phyloP scores from a whole-genome alignment of 2,888 invertebrate species.

The Azorinus chamasolen region DNA sequence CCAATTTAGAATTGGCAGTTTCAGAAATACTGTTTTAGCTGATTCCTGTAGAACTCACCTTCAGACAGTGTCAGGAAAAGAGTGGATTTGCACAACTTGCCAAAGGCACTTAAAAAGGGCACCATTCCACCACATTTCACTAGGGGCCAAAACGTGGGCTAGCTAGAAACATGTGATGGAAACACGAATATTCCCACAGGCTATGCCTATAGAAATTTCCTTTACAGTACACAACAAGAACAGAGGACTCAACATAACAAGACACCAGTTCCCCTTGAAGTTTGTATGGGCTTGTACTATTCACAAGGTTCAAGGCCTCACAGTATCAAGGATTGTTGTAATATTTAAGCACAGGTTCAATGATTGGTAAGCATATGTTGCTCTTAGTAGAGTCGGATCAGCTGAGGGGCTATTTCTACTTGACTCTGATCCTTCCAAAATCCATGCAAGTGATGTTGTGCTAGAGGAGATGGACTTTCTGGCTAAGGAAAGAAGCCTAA shows the following conservation, averaged over 20 bases:
- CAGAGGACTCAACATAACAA: constrained; percentile 9
- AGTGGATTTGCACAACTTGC: constrained; percentile 40
- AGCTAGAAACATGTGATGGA: constrained; percentile 4
- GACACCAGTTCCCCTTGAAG: constrained; percentile 46
- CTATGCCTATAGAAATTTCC: constrained; percentile 24
- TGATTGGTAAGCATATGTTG: constrained; percentile 40
- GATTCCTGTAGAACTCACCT: neutral
- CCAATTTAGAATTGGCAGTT: neutral
- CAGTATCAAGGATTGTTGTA: constrained; percentile 39
- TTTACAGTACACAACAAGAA: constrained; percentile 23
- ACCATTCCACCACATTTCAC: constrained; percentile 27
- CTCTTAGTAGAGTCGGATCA: constrained; percentile 41
- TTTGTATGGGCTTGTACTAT: constrained; percentile 43
- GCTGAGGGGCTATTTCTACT: constrained; percentile 19
- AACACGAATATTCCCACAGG: constrained; percentile 1
- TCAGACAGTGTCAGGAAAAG: neutral
- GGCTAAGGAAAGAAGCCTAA: neutral
- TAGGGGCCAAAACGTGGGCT: constrained; percentile 23
- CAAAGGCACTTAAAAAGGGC: constrained; percentile 17
- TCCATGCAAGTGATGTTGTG: constrained; percentile 6
- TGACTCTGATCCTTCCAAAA: constrained; percentile 28
- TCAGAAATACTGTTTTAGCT: neutral
- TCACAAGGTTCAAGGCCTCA: constrained; percentile 53
- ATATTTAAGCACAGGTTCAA: constrained; percentile 27
- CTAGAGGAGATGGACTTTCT: constrained; percentile 11